Base-by-base conservation (phyloP, 2,113 vertebrate genomes). In the Ammodytes dubius region DNA sequence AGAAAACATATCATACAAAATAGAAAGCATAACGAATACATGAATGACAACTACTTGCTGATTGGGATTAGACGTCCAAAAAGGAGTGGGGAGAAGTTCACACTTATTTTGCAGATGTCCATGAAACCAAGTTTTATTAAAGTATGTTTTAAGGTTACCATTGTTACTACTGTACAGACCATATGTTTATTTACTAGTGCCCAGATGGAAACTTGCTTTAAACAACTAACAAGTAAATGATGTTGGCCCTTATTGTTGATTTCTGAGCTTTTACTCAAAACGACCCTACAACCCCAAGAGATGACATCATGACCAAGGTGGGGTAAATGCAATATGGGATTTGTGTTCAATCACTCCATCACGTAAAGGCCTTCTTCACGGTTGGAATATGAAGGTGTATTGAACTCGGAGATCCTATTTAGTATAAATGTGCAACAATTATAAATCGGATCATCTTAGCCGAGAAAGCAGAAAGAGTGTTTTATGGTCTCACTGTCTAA, bases 171-270 rank as follows among this genome's bases (percentile, higher is more conserved):
- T 58, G 71, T 14, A 56, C 27, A 65, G 46, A 45, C 40, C 42
- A 27, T 2, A 8, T 35, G 19, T 74, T 71, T 81, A 64, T 81
- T 70, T 84, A 59, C 69, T 64, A 17, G 13, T 50, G 27, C 69
- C 64, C 60, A 65, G 27, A 77, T 58, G 70, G 15, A 43, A 47
- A 56, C 1, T 14, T 61, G 46, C 54, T 63, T 53, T 53, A 53
- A 70, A 61, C 42, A 67, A 53, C 43, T 39, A 35, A 53, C 61
- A 68, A 42, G 58, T 53, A 69, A 70, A 72, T 81, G 3, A 61
- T 77, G 49, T 43, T 81, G 61, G 37, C 57, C 40, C 54, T 72
- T 50, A 56, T 27, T 42, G 57, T 2, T 58, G 64, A 87, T 89
- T 79, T 76, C 46, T 27, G 4, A 70, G 64, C 3, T 64, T 8